Evolutionary conservation across 2,888 invertebrate genomes (phyloP), one percentile per base, ranked within the genome.

Genomic region (Lathronympha strigana): DNA sequence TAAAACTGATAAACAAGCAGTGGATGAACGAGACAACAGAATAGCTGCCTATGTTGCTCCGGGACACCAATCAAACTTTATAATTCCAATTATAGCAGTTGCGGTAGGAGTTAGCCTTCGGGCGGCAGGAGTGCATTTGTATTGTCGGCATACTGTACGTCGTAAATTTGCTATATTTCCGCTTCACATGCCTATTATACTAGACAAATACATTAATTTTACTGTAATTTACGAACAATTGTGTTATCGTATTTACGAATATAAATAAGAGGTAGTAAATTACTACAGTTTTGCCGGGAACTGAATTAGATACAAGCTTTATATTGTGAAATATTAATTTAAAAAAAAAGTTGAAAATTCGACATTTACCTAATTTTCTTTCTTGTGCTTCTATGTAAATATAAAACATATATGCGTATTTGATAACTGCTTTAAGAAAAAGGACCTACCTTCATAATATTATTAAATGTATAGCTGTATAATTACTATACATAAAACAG

Each of bases 41-140:
- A 36, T 45, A 47, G n/a, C n/a, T n/a, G n/a, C 36, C 23, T 36
- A 36, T 47, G 47, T 47, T 47, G 23, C 58, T 58, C 47, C 23
- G 58, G 23, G 47, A 47, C 23, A 21, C 23, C 58, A 58, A 58
- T 58, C 47, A 58, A 58, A 58, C 47, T 58, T 58, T 36, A 36
- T 58, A 36, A 58, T 47, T 36, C 19, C 58, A 47, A 49, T 25
- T 62, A 53, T 53, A 11, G 17, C 45, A 53, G 53, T 61, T 53
- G 53, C 43, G 17, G 21, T 45, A 23, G 45, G 21, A 45, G 58
- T 58, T 58, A 47, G 31, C 53, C 17, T 57, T 31, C 45, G 31
- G 31, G 0, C 31, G 19, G 6, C 28, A 11, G 40, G 17, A 43
- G 25, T 54, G 38, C 38, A 54, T 25, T 31, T 57, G 23, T 36